Evolutionary conservation across 2,888 invertebrate species (phyloP).

Genomic region (Troides helena): DNA sequence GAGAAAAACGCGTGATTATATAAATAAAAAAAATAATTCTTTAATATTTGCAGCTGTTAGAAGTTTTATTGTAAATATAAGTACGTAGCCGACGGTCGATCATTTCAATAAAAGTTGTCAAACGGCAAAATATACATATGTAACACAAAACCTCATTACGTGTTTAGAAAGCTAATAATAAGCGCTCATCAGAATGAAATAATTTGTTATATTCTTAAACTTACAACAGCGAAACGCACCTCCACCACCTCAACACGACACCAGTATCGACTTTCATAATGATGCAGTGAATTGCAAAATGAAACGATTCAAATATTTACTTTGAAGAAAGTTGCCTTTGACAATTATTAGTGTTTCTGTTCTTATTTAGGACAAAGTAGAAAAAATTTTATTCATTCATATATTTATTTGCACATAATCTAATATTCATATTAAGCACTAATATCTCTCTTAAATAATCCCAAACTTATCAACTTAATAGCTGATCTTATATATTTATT

Average conservation of each 20-base stretch:
- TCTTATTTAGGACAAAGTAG: not conserved
- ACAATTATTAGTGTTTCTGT: not conserved
- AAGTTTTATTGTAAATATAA: too few relatives aligned
- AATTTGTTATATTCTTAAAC: conserved; percentile 3
- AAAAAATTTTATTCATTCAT: not conserved
- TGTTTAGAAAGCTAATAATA: conserved; percentile 3
- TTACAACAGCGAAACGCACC: not conserved
- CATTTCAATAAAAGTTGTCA: too few relatives aligned
- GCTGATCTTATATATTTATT: too few relatives aligned
- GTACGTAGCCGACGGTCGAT: too few relatives aligned
- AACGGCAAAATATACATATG: too few relatives aligned
- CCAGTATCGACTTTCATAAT: conserved; percentile 3
- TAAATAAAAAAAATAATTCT: too few relatives aligned
- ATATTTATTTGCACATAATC: not conserved
- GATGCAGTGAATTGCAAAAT: conserved; percentile 5
- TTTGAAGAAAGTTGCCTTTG: not conserved
- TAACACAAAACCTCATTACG: not conserved
- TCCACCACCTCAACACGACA: not conserved
- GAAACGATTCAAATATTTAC: not conserved
- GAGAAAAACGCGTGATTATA: too few relatives aligned
- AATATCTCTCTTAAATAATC: too few relatives aligned
- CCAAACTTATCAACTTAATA: too few relatives aligned
- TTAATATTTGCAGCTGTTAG: too few relatives aligned
- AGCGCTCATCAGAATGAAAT: not conserved
- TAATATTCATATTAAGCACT: too few relatives aligned